Base-by-base conservation (phyloP, 2,797 vertebrate genomes). In the Schizopygopsis pylzovi region DNA sequence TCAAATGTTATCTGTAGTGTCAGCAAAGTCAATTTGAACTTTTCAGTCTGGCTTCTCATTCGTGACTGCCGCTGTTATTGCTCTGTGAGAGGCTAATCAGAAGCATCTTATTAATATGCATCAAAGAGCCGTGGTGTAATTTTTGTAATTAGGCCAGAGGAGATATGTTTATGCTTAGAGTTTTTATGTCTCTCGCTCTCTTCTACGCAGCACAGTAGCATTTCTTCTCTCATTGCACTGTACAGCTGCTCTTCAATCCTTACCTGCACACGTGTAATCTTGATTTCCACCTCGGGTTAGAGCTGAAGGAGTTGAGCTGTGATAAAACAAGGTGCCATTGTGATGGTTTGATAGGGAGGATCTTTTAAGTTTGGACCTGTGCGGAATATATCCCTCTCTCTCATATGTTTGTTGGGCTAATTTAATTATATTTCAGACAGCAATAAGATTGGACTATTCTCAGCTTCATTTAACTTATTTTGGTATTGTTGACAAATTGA, bases 111-210 rank as follows among this genome's bases (percentile, higher is more conserved):
- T 88, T 90, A 89, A 86, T 88, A 86, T 88, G 79, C 81, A 87
- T 81, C 82, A 79, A 81, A 79, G 77, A 49, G 54, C 71, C 22
- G 45, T 52, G 59, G 49, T 41, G 54, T 86, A 67, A 73, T 84
- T 78, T 85, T 85, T 90, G 86, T 90, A 91, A 91, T 86, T 88
- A 85, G 87, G 90, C 79, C 73, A 89, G 86, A 82, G 54, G 86
- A 86, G 70, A 88, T 2, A 8, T 59, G 47, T 63, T 70, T 73
- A 65, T 81, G 47, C 33, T 45, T 33, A 28, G 52, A 45, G 39
- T 63, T 76, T 84, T 45, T 63, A 37, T 16, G 13, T 65, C 28
- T 15, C 63, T 65, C 6, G 33, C 22, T 52, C 28, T 63, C 10
- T 7, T 43, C 41, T 43, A 43, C 8, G 41, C 41, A 43, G 41